Conservation (phyloP, 2,113 vertebrate species). For the Apeltes quadracus region DNA sequence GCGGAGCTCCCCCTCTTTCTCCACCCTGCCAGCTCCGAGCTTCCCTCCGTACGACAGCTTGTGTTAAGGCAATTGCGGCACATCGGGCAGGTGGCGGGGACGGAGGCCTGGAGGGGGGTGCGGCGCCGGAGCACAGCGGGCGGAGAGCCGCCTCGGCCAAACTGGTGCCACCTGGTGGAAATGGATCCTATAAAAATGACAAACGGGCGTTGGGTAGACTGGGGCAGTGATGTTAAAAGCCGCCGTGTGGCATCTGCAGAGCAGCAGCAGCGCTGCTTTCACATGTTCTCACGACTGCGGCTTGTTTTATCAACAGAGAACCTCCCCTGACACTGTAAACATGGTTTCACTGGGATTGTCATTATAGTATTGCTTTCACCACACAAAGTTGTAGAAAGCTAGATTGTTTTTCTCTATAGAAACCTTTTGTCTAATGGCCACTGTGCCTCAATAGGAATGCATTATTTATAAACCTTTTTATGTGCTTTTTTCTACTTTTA, state of each 20-base stretch:
- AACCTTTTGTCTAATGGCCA: constrained; percentile 67
- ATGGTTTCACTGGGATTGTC: constrained; percentile 86
- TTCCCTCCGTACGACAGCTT: constrained; percentile 72
- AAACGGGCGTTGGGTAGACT: not conserved
- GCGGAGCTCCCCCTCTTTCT: constrained; percentile 17
- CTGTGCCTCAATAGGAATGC: constrained; percentile 79
- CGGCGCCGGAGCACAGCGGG: constrained; percentile 43
- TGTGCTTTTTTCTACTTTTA: constrained; percentile 75
- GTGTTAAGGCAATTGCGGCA: constrained; percentile 82
- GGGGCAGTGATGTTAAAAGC: constrained; percentile 31
- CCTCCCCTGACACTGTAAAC: constrained; percentile 82
- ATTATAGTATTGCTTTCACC: constrained; percentile 85
- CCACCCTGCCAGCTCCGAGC: constrained; percentile 10
- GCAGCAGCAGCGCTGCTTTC: constrained; percentile 34
- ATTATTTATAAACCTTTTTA: constrained; percentile 77
- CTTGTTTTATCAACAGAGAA: constrained; percentile 63
- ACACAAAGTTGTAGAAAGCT: constrained; percentile 88
- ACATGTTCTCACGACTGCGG: constrained; percentile 38
- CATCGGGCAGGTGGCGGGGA: constrained; percentile 41
- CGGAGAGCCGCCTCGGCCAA: constrained; percentile 13
- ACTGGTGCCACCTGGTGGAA: constrained; percentile 3
- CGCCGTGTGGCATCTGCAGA: constrained; percentile 22
- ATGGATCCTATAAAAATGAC: constrained; percentile 12
- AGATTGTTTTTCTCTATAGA: constrained; percentile 80
- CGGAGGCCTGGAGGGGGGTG: constrained; percentile 16